Conservation (phyloP, 2,888 invertebrate species). For the Crioceris asparagi region DNA sequence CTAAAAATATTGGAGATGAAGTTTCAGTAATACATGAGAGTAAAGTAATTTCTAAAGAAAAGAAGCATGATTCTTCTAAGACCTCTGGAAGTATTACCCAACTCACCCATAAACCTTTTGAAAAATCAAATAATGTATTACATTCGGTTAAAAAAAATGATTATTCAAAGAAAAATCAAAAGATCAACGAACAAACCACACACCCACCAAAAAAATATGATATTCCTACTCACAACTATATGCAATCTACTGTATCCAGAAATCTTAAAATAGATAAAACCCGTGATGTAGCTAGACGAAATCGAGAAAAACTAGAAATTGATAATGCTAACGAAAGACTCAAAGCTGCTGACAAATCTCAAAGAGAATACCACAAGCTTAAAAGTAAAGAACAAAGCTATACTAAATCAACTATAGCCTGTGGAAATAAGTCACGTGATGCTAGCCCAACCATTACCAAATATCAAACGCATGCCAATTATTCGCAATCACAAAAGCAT, state of each 20-base stretch:
- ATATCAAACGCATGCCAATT: constrained; percentile 1
- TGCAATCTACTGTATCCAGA: constrained; percentile 49
- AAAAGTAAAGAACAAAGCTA: constrained; percentile 17
- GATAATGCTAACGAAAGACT: constrained; percentile 30
- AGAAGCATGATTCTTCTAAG: not conserved
- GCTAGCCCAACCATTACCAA: constrained; percentile 13
- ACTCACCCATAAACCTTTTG: constrained; percentile 9
- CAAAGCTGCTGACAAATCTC: constrained; percentile 17
- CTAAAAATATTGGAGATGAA: not conserved
- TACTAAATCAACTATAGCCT: constrained; percentile 23
- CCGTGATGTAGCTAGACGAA: constrained; percentile 8
- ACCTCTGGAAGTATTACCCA: not conserved
- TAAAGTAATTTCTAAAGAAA: not conserved
- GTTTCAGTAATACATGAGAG: not conserved
- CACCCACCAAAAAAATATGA: constrained; percentile 26
- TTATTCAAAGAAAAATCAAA: constrained; percentile 15
- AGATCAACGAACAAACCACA: constrained; percentile 10
- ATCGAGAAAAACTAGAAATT: constrained; percentile 31
- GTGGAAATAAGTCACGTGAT: constrained; percentile 21
- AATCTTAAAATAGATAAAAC: constrained; percentile 42
- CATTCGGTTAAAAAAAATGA: constrained; percentile 12
- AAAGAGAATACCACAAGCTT: not conserved
- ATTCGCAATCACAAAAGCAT: constrained; percentile 13
- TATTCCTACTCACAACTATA: constrained; percentile 40
- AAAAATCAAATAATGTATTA: too few relatives aligned